Evolutionary conservation across 2,113 vertebrate species (phyloP), one percentile per base, ranked within the genome.

Genomic region (Petromus typicus): DNA sequence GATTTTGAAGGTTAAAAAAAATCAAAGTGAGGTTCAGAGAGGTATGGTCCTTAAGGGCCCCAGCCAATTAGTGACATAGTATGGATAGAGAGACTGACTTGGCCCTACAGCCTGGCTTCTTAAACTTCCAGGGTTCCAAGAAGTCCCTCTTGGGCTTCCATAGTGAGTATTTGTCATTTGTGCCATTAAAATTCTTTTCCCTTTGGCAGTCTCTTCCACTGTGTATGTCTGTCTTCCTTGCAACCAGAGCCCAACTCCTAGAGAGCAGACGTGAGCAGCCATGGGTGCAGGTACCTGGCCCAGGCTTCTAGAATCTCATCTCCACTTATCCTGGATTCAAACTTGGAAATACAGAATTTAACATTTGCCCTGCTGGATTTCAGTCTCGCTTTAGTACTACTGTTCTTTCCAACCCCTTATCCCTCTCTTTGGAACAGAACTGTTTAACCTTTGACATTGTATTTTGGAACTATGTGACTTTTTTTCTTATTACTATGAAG

Each of bases 1-100:
- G n/a, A 86, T 86, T 96, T 97, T 92, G n/a, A n/a, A 97, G 93
- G 88, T 56, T 27, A 81, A 85, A 73, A 40, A 73, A 40, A 73
- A 37, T 34, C 85, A 91, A 76, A 73, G 7, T 69, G 51, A 90
- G 51, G 20, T 27, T 93, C 45, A 71, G 40, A 64, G 17, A 37
- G 45, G 48, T 48, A 12, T 76, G 54, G 59, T 11, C 2, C 4
- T 25, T 66, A 45, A 54, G 30, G 10, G 16, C 13, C 12, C 27
- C 7, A 66, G 18, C 4, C 89, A 51, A 1, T n/a, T n/a, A 45
- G 4, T 61, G 16, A 23, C 66, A 48, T 8, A 8, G 30, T 61
- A 30, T 51, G 3, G 51, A 61, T 27, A 17, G 18, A 80, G 18
- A 84, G 14, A 23, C 12, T 64, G 13, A 57, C 75, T 27, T 27